Conservation (phyloP, 2,797 vertebrate species). For the Myotis pilosus region DNA sequence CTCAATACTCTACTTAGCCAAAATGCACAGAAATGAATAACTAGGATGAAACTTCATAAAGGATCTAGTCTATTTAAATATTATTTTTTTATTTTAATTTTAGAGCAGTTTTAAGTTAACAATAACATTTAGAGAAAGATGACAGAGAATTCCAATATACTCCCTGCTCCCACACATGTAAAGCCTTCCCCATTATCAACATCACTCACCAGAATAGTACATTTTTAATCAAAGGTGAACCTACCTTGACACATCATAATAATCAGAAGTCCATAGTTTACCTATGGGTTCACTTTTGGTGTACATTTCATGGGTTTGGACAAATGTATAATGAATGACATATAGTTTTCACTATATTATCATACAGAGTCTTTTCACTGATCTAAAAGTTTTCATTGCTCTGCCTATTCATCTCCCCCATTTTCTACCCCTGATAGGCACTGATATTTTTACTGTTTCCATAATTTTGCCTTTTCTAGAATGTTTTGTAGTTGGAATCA, state of each 20-base stretch:
- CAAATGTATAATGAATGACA: background rate
- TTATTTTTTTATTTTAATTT: slow-evolving; percentile 44
- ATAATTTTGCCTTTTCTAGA: background rate
- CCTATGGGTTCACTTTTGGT: background rate
- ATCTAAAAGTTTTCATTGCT: background rate
- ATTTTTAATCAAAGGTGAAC: background rate
- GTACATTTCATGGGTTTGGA: background rate
- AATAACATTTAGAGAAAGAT: background rate
- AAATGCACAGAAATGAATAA: slow-evolving; percentile 59
- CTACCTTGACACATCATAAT: background rate
- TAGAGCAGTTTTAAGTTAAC: background rate
- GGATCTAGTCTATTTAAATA: slow-evolving; percentile 57
- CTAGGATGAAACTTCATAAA: slow-evolving; percentile 51
- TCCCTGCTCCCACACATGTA: background rate
- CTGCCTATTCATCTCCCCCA: background rate
- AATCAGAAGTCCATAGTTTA: background rate
- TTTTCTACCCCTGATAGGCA: background rate
- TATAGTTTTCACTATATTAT: background rate
- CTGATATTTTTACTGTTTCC: background rate
- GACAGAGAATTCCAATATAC: background rate
- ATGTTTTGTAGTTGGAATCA: background rate
- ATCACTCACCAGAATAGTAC: background rate
- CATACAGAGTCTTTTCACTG: background rate
- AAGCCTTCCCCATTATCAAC: background rate
- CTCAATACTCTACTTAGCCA: slow-evolving; percentile 1